Base-by-base conservation (phyloP, 1,140 invertebrate genomes). In the Dreissena rostriformis region DNA sequence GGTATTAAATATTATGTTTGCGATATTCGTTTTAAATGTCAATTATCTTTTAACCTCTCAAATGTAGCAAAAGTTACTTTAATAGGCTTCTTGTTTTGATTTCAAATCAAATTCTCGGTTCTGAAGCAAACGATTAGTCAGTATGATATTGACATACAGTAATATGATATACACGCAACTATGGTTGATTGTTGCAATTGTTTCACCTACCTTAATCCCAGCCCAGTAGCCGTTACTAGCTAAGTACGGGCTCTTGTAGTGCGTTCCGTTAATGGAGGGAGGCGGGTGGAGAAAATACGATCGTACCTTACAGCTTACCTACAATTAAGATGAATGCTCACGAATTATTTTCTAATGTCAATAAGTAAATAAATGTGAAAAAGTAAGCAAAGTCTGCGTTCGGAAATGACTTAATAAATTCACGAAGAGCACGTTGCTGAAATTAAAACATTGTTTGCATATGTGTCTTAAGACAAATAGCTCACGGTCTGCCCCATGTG, bases 281-380 rank as follows among this genome's bases (percentile, higher is more conserved):
- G 77, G 77, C 1, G 77, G 53, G 29, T n/a, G n/a, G 26, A 22
- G 39, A 49, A 79, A 79, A 52, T 61, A 82, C 28, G 79, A 29
- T 19, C 79, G 53, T 63, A 82, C 79, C 53, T 19, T 53, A 28
- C 79, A 82, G 55, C 79, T 82, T 6, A 82, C 22, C 79, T 82
- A 55, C 66, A 78, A 78, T 53, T 11, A 61, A 14, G 17, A 29
- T 19, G 17, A 19, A 22, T 29, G 15, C 28, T n/a, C 24, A n/a
- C 24, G 24, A 63, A n/a, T n/a, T 63, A n/a, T 28, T n/a, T 63
- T 63, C 24, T 63, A 24, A 63, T 63, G 61, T 63, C 24, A 24
- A n/a, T n/a, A n/a, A 11, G 61, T 63, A 24, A n/a, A 63, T n/a
- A n/a, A 63, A n/a, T n/a, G 24, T 63, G 61, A n/a, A 24, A n/a